phyloP scores from a whole-genome alignment of 1,140 invertebrate genomes.

The Parasteatoda tepidariorum region DNA sequence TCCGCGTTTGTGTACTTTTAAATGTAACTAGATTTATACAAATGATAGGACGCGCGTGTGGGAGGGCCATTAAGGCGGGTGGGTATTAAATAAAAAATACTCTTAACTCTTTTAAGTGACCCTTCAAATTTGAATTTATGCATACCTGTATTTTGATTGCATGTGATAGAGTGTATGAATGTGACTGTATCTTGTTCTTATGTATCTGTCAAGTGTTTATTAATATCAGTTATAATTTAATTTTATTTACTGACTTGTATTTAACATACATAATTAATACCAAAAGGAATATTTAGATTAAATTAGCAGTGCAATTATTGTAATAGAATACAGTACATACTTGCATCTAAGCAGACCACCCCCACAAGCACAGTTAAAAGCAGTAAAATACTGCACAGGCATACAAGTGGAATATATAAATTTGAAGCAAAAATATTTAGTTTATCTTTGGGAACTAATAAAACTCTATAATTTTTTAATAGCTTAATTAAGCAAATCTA shows the following conservation, averaged over 20 bases:
- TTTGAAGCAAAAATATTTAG: no score
- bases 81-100: slow-evolving; percentile 26
- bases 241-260: slow-evolving; percentile 4
- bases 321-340: not conserved
- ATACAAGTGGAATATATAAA: no score
- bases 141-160: slow-evolving; percentile 8
- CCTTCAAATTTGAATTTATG: slow-evolving; percentile 41
- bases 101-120: slow-evolving; percentile 39
- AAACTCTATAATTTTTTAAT: no score
- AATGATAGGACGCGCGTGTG: slow-evolving; percentile 51
- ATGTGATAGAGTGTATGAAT: no score
- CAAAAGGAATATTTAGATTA: not conserved
- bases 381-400: no score
- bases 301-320: not conserved
- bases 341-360: no score
- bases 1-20: slow-evolving; percentile 50
- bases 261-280: not conserved
- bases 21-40: slow-evolving; percentile 57
- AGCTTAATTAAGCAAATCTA: no score
- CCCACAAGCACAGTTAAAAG: no score
- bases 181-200: not conserved
- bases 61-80: slow-evolving; percentile 26
- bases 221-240: not conserved
- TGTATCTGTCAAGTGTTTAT: not conserved
- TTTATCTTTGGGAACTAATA: no score